Evolutionary conservation across 1,140 invertebrate genomes (phyloP).

Genomic region (Neomicropteryx cornuta): DNA sequence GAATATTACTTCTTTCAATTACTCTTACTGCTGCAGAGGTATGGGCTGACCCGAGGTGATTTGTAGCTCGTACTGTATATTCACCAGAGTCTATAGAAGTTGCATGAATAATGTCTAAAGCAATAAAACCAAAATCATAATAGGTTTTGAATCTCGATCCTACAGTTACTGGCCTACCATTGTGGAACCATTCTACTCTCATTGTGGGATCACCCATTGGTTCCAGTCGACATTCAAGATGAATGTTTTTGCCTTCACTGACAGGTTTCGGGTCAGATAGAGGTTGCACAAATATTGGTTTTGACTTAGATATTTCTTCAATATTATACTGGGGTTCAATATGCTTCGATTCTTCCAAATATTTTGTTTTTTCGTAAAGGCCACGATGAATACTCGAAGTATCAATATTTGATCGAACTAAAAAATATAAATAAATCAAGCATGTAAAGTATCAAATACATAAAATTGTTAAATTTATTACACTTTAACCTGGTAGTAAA

Average conservation of each 20-base stretch:
- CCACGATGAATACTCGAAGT: constrained; percentile 77
- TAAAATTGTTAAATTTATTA: constrained; percentile 4
- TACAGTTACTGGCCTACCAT: constrained; percentile 76
- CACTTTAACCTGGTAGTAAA: too few species aligned
- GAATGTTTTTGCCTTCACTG: constrained; percentile 83
- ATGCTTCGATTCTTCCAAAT: constrained; percentile 76
- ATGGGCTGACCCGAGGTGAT: constrained; percentile 83
- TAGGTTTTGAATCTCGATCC: constrained; percentile 90
- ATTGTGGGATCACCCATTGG: constrained; percentile 93
- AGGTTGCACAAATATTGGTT: constrained; percentile 81
- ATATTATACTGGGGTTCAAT: constrained; percentile 80
- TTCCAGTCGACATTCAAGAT: constrained; percentile 80
- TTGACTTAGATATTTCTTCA: constrained; percentile 88
- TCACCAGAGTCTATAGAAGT: constrained; percentile 85
- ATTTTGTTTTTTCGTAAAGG: constrained; percentile 77
- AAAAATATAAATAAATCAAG: constrained; percentile 19
- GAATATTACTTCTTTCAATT: constrained; percentile 70
- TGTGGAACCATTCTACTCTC: constrained; percentile 92
- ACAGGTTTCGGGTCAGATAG: constrained; percentile 71
- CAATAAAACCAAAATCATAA: constrained; percentile 89
- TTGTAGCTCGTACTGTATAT: constrained; percentile 84
- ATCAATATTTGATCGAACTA: constrained; percentile 75
- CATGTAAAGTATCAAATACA: background rate
- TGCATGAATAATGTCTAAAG: constrained; percentile 79
- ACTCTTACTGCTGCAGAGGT: constrained; percentile 84